Conservation (phyloP, 2,888 invertebrate species). For the Stramonita haemastoma region DNA sequence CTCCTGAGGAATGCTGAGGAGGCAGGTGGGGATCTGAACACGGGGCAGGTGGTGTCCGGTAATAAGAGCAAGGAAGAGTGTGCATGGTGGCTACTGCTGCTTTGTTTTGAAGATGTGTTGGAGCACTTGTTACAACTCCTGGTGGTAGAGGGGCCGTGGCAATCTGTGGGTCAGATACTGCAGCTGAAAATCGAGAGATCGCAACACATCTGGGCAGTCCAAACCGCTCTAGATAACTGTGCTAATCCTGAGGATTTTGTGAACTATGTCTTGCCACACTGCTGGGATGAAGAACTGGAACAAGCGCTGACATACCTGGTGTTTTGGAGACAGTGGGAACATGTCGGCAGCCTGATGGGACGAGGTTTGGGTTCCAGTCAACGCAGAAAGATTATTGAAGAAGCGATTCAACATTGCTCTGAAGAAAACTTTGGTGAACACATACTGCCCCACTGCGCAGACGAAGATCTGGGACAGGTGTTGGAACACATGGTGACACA, state of each 20-base stretch:
- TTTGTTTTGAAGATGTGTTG: too few species aligned
- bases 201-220: conserved; percentile 7
- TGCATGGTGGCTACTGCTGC: too few species aligned
- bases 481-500: too few species aligned
- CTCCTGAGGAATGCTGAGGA: not conserved
- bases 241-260: not conserved
- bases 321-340: not conserved
- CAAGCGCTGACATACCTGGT: too few species aligned
- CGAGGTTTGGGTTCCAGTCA: not conserved
- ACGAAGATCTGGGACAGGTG: not conserved
- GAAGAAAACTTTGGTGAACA: not conserved
- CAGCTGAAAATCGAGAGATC: not conserved
- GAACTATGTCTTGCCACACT: not conserved
- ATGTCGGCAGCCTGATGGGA: too few species aligned
- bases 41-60: too few species aligned
- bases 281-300: not conserved
- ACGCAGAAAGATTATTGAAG: not conserved
- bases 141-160: too few species aligned
- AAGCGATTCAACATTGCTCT: not conserved
- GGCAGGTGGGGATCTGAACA: too few species aligned
- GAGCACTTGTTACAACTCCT: too few species aligned
- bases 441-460: not conserved
- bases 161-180: not conserved
- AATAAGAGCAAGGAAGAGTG: too few species aligned
- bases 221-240: not conserved